These are phyloP conservation scores for Enteromius radiatus DNA, from an alignment of 2,797 vertebrate genomes.

Conservation along the genomic window DNA sequence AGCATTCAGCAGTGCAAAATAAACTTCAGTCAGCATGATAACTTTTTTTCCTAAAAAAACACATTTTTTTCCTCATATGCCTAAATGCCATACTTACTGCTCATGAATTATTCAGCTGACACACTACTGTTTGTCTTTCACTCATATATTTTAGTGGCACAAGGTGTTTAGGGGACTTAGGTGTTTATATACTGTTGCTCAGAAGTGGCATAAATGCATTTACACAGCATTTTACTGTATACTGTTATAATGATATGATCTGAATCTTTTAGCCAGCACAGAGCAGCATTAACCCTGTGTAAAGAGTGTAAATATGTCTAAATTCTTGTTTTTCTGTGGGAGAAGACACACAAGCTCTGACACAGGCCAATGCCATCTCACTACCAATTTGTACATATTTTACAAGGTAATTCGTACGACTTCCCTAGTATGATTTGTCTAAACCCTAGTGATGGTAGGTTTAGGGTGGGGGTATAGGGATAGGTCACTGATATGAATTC, in stretches of 20 bases:
- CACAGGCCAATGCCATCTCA: not conserved
- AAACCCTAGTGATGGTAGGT: not conserved
- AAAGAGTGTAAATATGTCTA: not conserved
- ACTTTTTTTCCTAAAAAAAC: too few relatives aligned
- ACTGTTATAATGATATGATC: not conserved
- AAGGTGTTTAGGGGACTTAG: not conserved
- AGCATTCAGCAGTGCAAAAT: slow-evolving; percentile 8
- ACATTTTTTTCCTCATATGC: not conserved
- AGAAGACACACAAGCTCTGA: not conserved
- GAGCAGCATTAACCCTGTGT: not conserved
- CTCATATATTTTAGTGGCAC: not conserved
- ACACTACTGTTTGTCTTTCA: not conserved
- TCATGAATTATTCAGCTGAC: slow-evolving; percentile 24
- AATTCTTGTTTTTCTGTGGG: not conserved
- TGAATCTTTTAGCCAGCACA: not conserved
- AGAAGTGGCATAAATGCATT: not conserved
- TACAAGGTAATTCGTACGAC: not conserved
- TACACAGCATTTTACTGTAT: not conserved
- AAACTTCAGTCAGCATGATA: slow-evolving; percentile 13
- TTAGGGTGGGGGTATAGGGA: not conserved
- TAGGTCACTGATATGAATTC: not conserved
- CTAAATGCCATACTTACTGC: slow-evolving; percentile 6
- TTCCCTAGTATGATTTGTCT: not conserved
- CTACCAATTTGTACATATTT: not conserved
- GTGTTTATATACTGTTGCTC: not conserved